A percentile compares a stretch with the other conserved stretches of the same genome.
phyloP scores from a whole-genome alignment of 2,797 vertebrate genomes.

The Carapus acus region DNA sequence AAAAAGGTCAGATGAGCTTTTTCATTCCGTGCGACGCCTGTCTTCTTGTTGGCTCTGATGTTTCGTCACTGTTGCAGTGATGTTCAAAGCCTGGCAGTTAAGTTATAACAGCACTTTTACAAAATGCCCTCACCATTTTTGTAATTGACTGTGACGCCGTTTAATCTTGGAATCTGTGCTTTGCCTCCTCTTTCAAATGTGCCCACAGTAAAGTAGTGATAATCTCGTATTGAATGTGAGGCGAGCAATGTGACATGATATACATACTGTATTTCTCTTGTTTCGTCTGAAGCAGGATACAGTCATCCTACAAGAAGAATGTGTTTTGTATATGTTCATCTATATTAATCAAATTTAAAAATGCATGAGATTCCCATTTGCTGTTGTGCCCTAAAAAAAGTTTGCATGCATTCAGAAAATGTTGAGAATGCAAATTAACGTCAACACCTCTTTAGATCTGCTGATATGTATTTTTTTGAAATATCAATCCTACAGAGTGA shows the following conservation, averaged over 20 bases:
- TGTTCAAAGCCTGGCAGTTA: constrained; percentile 42
- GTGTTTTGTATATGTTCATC: no score
- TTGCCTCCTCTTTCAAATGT: constrained; percentile 36
- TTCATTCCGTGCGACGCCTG: constrained; percentile 51
- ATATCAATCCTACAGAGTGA: no score
- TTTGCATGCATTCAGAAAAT: no score
- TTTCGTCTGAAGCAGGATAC: constrained; percentile 6
- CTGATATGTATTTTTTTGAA: no score
- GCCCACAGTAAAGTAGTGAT: constrained; percentile 30
- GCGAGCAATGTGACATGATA: background rate
- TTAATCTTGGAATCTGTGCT: constrained; percentile 51
- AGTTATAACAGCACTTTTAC: constrained; percentile 53
- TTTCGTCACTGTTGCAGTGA: constrained; percentile 41
- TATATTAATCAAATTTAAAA: no score
- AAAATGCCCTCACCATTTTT: constrained; percentile 47
- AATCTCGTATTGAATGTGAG: constrained; percentile 14
- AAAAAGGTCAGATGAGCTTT: constrained; percentile 62
- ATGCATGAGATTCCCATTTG: no score
- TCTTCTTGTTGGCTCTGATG: constrained; percentile 56
- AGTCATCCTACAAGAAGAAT: background rate
- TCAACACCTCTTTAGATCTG: no score
- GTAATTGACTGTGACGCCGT: constrained; percentile 59
- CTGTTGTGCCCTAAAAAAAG: no score
- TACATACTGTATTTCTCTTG: constrained; percentile 20
- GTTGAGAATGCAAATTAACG: no score